Evolutionary conservation across 2,113 vertebrate genomes (phyloP), one percentile per base, ranked within the genome.

Genomic region (Acrocephalus kingi): DNA sequence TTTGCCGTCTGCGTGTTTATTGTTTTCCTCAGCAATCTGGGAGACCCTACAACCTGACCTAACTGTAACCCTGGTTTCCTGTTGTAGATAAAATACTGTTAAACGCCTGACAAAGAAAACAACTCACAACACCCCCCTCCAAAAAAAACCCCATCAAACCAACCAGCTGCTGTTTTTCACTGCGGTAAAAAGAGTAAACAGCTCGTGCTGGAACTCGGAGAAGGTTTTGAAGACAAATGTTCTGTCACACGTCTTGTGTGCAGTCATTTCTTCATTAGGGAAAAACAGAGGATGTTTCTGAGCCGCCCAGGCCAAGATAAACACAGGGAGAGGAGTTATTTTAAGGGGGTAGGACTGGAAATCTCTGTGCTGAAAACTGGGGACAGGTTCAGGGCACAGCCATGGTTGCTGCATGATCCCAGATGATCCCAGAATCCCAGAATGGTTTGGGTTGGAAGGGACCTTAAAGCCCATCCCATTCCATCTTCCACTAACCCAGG

Each of bases 101-200:
- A 84, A 95, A 88, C 66, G 55, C 63, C 63, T 93, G 78, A 87
- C 54, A 76, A 72, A 87, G 37, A 12, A 37, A 58, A 75, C 75
- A 75, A 37, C 11, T 25, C 39, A 20, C 24, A 76, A 39, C 10
- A 4, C 4, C 13, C 9, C 27, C 25, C 8, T 22, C 25, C 8
- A 27, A 48, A 39, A 73, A 33, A 51, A 35, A 17, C 20, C 18
- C 31, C 55, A 80, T 17, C 24, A 66, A 89, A 74, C 10, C 31
- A 71, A 87, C 33, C 87, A 96, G 71, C 89, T 96, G 94, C 48
- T 91, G 69, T 84, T 91, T 96, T 87, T 90, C 63, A 82, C 87
- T 52, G 27, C 27, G 64, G 58, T 76, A 27, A 77, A 46, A 45
- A 43, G 5, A 54, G 45, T 35, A 67, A 94, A 81, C 37, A 66